Evolutionary conservation across 2,888 invertebrate genomes (phyloP), one percentile per base, ranked within the genome.

Genomic region (Ligdia adustata): DNA sequence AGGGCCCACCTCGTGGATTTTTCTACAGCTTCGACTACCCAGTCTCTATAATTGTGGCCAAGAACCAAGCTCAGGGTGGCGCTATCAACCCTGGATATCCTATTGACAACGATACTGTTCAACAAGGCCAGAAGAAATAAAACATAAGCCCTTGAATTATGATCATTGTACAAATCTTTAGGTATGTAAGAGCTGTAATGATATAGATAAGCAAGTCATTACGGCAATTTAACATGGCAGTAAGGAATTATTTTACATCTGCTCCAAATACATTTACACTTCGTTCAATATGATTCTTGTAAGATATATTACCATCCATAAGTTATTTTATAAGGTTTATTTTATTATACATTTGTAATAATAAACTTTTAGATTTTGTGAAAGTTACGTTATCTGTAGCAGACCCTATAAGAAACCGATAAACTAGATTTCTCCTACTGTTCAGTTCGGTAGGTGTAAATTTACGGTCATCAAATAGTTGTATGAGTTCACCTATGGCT

Each of bases 11-110:
- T 35, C 91, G 92, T 65, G 94, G 94, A 37, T 95, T 95, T 90
- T 95, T 93, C 91, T 95, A 95, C 78, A 92, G 91, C 64, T 93
- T 92, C 78, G 91, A 92, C 61, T 94, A 94, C 77, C 93, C 93
- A 14, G 93, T 92, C n/a, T 93, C 83, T 57, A 75, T 83, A 48
- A 79, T 91, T 24, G 73, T 74, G 1, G 68, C 76, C 31, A 90
- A 90, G 72, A 83, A 68, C 2, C 64, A 62, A 6, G 11, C 11
- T 3, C 4, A 4, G 4, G 4, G 4, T 3, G 11, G 11, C 9
- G 9, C 60, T n/a, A 40, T 58, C 42, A 61, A 66, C 53, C 68
- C 75, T 22, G 75, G 73, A 4, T 69, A 73, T 48, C 72, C 72
- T 0, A 60, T 79, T 3, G 82, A 83, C 63, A 66, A 73, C 7